Evolutionary conservation across 2,888 invertebrate genomes (phyloP).

Genomic region (Helicoverpa assulta): DNA sequence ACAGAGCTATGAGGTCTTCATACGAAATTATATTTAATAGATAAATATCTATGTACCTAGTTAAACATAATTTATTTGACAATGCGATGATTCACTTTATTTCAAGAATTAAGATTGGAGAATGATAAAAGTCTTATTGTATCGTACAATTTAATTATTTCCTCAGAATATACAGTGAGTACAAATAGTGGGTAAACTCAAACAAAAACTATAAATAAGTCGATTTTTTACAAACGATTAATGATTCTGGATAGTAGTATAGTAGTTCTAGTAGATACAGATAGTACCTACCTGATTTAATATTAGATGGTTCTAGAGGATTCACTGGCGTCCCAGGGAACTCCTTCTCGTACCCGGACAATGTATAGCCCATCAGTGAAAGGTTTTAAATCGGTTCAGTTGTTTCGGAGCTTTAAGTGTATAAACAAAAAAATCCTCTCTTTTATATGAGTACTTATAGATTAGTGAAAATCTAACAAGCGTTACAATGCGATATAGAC

Average conservation of each 20-base stretch:
- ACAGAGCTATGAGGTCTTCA: neutral
- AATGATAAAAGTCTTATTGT: conserved; percentile 23
- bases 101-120: conserved; percentile 13
- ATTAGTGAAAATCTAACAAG: neutral
- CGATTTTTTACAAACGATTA: neutral
- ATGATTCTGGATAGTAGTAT: too few species aligned
- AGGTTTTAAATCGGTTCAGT: too few species aligned
- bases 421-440: too few species aligned
- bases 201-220: neutral
- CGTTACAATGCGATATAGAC: conserved; percentile 1
- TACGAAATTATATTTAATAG: neutral
- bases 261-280: too few species aligned
- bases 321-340: too few species aligned
- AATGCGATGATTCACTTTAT: conserved; percentile 18
- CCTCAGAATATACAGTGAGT: conserved; percentile 3
- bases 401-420: too few species aligned
- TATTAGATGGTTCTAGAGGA: too few species aligned
- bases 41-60: neutral
- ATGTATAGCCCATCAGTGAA: too few species aligned
- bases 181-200: neutral
- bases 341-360: too few species aligned
- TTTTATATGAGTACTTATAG: too few species aligned
- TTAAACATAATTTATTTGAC: conserved; percentile 22
- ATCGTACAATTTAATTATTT: conserved; percentile 14
- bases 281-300: too few species aligned